Percentiles rank a stretch among this genome's conserved stretches.
These are phyloP conservation scores for Pogonomyrmex californicus DNA, from an alignment of 1,140 invertebrate species.

Conservation along the genomic window DNA sequence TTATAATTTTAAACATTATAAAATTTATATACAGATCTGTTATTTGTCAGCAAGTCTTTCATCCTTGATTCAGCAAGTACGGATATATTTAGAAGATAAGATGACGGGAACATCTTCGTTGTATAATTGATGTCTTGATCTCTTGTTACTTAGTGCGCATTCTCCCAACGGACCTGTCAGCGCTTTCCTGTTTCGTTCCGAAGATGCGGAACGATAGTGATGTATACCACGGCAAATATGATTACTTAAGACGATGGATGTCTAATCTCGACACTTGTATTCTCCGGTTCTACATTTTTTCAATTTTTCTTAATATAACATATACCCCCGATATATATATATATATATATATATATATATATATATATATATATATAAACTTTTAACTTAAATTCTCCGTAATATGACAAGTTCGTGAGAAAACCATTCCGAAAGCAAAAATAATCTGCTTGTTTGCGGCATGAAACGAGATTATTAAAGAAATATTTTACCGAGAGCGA, in stretches of 20 bases:
- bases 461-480: neutral
- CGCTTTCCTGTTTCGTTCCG: slow-evolving; percentile 38
- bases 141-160: slow-evolving; percentile 66
- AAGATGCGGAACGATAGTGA: slow-evolving; percentile 39
- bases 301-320: neutral
- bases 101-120: slow-evolving; percentile 55
- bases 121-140: slow-evolving; percentile 71
- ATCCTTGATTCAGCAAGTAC: neutral
- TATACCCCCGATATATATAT: neutral
- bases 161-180: slow-evolving; percentile 60
- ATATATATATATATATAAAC: slow-evolving; percentile 13
- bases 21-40: neutral
- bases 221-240: slow-evolving; percentile 22
- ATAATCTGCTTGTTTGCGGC: neutral
- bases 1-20: neutral
- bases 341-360: slow-evolving; percentile 8
- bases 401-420: neutral
- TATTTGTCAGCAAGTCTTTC: neutral
- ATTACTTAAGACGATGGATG: slow-evolving; percentile 59
- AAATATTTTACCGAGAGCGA: neutral
- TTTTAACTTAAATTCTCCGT: neutral
- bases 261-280: neutral
- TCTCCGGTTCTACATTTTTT: neutral
- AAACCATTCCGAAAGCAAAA: neutral
- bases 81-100: slow-evolving; percentile 20